phyloP scores from a whole-genome alignment of 2,888 invertebrate species.

The Tillus elongatus region DNA sequence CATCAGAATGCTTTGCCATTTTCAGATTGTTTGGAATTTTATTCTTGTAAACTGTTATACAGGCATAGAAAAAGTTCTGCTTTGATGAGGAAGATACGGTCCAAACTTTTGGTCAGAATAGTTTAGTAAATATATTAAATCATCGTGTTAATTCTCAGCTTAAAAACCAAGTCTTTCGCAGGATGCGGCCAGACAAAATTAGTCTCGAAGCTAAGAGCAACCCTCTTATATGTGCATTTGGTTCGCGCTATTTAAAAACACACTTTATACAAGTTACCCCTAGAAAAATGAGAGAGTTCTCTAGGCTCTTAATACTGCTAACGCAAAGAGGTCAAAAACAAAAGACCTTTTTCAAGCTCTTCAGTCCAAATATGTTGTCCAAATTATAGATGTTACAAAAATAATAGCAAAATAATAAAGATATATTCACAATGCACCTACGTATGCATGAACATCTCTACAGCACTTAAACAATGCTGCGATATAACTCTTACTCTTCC shows the following conservation, averaged over 20 bases:
- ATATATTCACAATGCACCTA: constrained; percentile 13
- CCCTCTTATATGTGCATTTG: constrained; percentile 19
- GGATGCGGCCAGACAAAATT: constrained; percentile 18
- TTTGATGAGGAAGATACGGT: too few species aligned
- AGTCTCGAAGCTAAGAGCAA: constrained; percentile 17
- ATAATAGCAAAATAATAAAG: constrained; percentile 11
- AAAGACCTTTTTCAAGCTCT: too few species aligned
- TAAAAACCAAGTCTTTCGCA: constrained; percentile 11
- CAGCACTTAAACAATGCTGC: constrained; percentile 16
- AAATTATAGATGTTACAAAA: constrained; percentile 9
- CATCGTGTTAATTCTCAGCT: constrained; percentile 5
- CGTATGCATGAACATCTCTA: constrained; percentile 17
- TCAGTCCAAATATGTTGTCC: constrained; percentile 14
- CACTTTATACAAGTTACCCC: constrained; percentile 13
- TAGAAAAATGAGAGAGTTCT: constrained; percentile 17
- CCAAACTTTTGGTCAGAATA: too few species aligned
- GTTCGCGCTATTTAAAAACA: constrained; percentile 17
- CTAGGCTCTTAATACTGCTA: constrained; percentile 15
- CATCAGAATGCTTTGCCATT: too few species aligned
- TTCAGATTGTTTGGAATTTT: too few species aligned
- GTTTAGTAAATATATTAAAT: too few species aligned
- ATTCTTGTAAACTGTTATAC: too few species aligned
- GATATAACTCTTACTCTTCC: constrained; percentile 14
- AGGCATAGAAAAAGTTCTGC: too few species aligned
- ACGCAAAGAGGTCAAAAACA: too few species aligned